Evolutionary conservation across 1,140 invertebrate genomes (phyloP).

Genomic region (Psix sp.): DNA sequence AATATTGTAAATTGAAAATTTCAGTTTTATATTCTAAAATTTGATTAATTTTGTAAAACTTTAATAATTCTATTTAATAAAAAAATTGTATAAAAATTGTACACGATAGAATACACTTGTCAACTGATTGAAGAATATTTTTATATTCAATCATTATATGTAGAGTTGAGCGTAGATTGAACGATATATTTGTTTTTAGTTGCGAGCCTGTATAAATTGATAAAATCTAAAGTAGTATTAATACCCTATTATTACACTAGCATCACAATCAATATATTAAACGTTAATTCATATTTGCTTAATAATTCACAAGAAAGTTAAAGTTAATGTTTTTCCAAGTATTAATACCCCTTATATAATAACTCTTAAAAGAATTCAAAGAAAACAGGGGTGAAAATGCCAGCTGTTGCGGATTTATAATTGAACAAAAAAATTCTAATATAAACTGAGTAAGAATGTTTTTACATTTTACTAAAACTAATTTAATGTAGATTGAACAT

Average conservation of each 20-base stretch:
- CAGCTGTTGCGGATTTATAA: conserved; percentile 2
- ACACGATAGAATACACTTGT: too few relatives aligned
- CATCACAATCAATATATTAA: not conserved
- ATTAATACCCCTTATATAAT: conserved; percentile 1
- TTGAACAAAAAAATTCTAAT: not conserved
- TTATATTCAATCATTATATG: too few relatives aligned
- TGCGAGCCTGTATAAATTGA: not conserved
- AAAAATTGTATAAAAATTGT: too few relatives aligned
- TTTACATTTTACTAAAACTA: too few relatives aligned
- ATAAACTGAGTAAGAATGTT: not conserved
- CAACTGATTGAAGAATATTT: too few relatives aligned
- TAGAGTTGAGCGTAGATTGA: too few relatives aligned
- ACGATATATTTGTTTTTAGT: not conserved
- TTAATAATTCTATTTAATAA: too few relatives aligned
- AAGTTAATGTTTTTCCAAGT: conserved; percentile 1
- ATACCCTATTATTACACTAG: not conserved
- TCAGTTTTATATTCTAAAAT: too few relatives aligned
- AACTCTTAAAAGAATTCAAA: not conserved
- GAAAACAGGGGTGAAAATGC: not conserved
- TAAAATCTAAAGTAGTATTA: not conserved
- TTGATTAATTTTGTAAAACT: too few relatives aligned
- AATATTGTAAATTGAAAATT: too few relatives aligned
- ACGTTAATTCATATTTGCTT: not conserved
- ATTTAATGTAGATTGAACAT: too few relatives aligned
- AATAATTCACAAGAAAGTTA: conserved; percentile 2